These are phyloP conservation scores for Apolygus lucorum DNA, from an alignment of 1,140 invertebrate species.

Conservation along the genomic window DNA sequence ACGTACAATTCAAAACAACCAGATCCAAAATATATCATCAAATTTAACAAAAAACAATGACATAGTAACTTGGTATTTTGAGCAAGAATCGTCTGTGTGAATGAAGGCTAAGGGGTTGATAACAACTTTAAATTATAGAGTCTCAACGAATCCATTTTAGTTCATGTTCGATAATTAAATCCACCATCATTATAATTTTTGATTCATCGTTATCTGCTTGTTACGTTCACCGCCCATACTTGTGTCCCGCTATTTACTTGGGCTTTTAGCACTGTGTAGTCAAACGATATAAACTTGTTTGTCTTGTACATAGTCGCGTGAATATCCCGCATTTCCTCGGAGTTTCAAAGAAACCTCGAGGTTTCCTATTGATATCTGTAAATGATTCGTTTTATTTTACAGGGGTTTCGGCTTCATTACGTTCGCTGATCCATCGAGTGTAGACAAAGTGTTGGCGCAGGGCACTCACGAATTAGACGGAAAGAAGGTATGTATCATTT, in stretches of 20 bases:
- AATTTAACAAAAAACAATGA: no score
- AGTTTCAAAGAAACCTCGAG: background rate
- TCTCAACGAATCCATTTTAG: no score
- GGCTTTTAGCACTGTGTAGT: conserved; percentile 5
- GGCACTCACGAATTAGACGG: conserved; percentile 88
- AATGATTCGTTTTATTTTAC: conserved; percentile 40
- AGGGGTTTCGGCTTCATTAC: conserved; percentile 97
- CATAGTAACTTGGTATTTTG: no score
- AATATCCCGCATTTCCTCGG: background rate
- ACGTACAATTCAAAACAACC: no score
- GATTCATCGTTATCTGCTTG: no score
- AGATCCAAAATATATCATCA: no score
- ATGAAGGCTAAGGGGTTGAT: no score
- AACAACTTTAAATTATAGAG: no score
- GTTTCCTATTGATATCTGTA: conserved; percentile 5
- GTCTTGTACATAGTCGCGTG: background rate
- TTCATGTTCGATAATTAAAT: no score
- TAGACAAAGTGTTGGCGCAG: conserved; percentile 90
- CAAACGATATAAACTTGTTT: background rate
- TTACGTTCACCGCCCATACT: no score
- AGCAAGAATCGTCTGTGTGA: no score
- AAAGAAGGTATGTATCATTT: conserved; percentile 81
- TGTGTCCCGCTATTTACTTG: background rate
- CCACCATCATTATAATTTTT: no score
- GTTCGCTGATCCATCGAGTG: conserved; percentile 84